Conservation (phyloP, 2,888 invertebrate species). For the Microctonus brassicae region DNA sequence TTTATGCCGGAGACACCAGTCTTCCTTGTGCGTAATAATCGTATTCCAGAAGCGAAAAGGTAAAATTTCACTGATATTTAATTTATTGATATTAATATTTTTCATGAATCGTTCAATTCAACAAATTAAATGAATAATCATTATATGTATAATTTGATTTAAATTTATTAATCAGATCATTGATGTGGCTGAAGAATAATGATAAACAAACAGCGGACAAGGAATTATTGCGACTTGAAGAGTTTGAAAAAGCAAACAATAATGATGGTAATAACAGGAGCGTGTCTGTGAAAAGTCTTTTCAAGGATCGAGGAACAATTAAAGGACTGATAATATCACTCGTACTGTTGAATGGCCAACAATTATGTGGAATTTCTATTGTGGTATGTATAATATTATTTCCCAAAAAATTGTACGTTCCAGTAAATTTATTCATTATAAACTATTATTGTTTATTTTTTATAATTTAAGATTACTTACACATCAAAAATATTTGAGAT, state of each 20-base stretch:
- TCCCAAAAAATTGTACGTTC: slow-evolving; percentile 44
- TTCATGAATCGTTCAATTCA: no score
- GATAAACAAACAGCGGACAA: slow-evolving; percentile 54
- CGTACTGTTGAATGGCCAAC: slow-evolving; percentile 67
- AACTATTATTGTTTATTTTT: neutral
- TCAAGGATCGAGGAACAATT: slow-evolving; percentile 62
- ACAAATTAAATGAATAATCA: slow-evolving; percentile 32
- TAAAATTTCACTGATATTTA: slow-evolving; percentile 7
- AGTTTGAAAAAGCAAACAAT: slow-evolving; percentile 50
- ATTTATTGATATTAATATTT: neutral
- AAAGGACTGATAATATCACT: slow-evolving; percentile 65
- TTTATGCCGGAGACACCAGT: slow-evolving; percentile 74
- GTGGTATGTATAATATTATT: slow-evolving; percentile 64
- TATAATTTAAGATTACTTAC: slow-evolving; percentile 67
- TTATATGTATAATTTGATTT: no score
- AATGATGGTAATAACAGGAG: no score
- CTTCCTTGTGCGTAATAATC: slow-evolving; percentile 64
- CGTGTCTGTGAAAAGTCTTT: slow-evolving; percentile 67
- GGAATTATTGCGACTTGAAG: slow-evolving; percentile 55
- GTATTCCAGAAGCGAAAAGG: slow-evolving; percentile 57
- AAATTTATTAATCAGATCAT: slow-evolving; percentile 22
- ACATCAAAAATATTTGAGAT: slow-evolving; percentile 72
- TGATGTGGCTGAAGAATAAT: slow-evolving; percentile 55
- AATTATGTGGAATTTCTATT: slow-evolving; percentile 69
- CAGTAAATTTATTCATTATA: neutral